phyloP scores from a whole-genome alignment of 2,888 invertebrate genomes.

The Polietes domitor region DNA sequence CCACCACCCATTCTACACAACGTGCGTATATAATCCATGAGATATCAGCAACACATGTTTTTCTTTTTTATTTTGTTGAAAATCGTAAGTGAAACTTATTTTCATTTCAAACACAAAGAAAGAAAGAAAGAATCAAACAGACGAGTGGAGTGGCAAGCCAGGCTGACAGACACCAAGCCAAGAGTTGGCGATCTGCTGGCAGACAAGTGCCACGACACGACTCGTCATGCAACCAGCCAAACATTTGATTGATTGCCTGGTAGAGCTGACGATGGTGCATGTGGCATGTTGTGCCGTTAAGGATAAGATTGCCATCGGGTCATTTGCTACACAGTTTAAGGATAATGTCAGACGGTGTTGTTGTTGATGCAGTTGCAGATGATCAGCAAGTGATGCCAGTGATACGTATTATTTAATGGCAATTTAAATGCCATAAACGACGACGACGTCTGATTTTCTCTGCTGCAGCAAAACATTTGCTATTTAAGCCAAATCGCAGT shows the following conservation, averaged over 20 bases:
- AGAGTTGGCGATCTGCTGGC: background rate
- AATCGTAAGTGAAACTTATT: slow-evolving; percentile 65
- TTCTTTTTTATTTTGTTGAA: background rate
- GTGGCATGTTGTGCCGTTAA: slow-evolving; percentile 9
- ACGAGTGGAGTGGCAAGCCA: background rate
- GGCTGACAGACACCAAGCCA: background rate
- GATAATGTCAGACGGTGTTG: slow-evolving; percentile 34
- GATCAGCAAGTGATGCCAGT: slow-evolving; percentile 53
- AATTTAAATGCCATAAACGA: slow-evolving; percentile 52
- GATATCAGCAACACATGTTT: slow-evolving; percentile 50
- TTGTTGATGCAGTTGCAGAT: background rate
- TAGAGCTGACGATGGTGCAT: background rate
- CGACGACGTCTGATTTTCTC: no score
- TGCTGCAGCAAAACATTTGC: background rate
- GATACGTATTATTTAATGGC: slow-evolving; percentile 57
- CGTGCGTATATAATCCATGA: slow-evolving; percentile 60
- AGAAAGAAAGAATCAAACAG: slow-evolving; percentile 12
- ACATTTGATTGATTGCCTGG: slow-evolving; percentile 27
- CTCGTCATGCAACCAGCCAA: background rate
- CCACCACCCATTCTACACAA: slow-evolving; percentile 37
- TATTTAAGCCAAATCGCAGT: background rate
- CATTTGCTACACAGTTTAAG: slow-evolving; percentile 28
- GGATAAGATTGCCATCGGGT: slow-evolving; percentile 37
- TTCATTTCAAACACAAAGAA: background rate
- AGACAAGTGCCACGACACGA: background rate